Evolutionary conservation across 2,797 vertebrate species (phyloP), one percentile per base, ranked within the genome.

Genomic region (Paratrypauchen microcephalus): DNA sequence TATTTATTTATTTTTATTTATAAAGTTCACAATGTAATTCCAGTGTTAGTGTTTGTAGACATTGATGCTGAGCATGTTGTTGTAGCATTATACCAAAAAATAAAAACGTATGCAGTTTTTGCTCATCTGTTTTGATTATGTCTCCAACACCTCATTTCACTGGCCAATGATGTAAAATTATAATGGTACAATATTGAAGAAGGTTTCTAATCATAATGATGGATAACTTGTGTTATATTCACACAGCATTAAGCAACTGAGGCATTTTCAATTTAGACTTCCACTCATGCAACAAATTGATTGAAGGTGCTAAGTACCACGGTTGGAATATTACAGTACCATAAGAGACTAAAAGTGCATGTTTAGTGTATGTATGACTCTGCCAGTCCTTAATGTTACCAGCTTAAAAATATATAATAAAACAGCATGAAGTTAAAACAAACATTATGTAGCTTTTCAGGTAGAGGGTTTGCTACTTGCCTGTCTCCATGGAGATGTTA

Each of bases 241-340:
- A 58, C 4, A 2, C 58, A 58, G 71, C 58, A 70, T 64, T 71
- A 56, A 28, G 66, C 77, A 68, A 28, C 48, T 45, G 67, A 67
- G 57, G 75, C 65, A 52, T 65, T 83, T 76, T 80, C 47, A 73
- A 70, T 80, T 65, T 62, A 82, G 72, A 62, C 73, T 79, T 82
- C 60, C 4, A 19, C 59, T 73, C 71, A 83, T 75, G 66, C 55
- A 78, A 75, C 65, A 74, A 71, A 83, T 84, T 63, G 72, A 69
- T 68, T 72, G 71, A 68, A 74, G 52, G 63, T 74, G 73, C 72
- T 71, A 74, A 69, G 65, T 66, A 55, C 65, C 78, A 65, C 13
- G 61, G 61, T 58, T 66, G 36, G 62, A 82, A 76, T 70, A 67
- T 55, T 16, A 64, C 30, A 60, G 58, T 30, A 11, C 52, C 56